Evolutionary conservation across 2,888 invertebrate species (phyloP).

Genomic region (Polydrusus cervinus): DNA sequence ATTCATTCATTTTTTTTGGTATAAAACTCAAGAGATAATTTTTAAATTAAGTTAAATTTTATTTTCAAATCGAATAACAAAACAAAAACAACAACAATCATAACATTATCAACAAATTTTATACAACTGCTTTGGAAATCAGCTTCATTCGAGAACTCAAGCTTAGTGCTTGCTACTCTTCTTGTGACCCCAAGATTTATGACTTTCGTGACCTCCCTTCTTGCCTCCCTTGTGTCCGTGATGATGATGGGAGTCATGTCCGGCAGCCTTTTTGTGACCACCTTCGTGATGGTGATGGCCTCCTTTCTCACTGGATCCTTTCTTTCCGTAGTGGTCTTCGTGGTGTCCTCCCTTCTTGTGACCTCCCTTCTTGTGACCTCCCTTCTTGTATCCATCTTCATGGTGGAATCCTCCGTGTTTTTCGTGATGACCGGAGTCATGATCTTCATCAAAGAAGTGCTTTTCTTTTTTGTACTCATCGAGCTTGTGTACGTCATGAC

Average conservation of each 20-base stretch:
- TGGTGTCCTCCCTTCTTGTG: conserved; percentile 85
- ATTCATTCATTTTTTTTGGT: too few species aligned
- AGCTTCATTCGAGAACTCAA: conserved; percentile 27
- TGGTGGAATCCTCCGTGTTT: conserved; percentile 88
- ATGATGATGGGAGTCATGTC: conserved; percentile 84
- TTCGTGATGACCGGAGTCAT: conserved; percentile 86
- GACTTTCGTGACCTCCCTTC: conserved; percentile 86
- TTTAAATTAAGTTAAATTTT: conserved; percentile 37
- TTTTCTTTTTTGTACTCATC: conserved; percentile 92
- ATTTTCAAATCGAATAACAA: conserved; percentile 47
- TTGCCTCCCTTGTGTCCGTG: conserved; percentile 85
- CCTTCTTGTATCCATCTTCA: conserved; percentile 87
- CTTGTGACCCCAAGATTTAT: conserved; percentile 84
- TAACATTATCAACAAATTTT: conserved; percentile 46
- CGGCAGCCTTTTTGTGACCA: conserved; percentile 85
- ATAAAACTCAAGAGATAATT: too few species aligned
- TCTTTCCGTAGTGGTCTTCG: conserved; percentile 85
- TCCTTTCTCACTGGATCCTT: conserved; percentile 87
- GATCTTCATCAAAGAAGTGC: conserved; percentile 89
- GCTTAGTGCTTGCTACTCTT: conserved; percentile 66
- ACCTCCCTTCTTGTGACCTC: conserved; percentile 87
- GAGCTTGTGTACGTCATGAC: conserved; percentile 88
- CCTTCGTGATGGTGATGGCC: conserved; percentile 86
- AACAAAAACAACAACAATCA: conserved; percentile 50
- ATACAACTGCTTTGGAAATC: conserved; percentile 38